Evolutionary conservation across 2,797 vertebrate genomes (phyloP).

Genomic region (Megaceryle alcyon): DNA sequence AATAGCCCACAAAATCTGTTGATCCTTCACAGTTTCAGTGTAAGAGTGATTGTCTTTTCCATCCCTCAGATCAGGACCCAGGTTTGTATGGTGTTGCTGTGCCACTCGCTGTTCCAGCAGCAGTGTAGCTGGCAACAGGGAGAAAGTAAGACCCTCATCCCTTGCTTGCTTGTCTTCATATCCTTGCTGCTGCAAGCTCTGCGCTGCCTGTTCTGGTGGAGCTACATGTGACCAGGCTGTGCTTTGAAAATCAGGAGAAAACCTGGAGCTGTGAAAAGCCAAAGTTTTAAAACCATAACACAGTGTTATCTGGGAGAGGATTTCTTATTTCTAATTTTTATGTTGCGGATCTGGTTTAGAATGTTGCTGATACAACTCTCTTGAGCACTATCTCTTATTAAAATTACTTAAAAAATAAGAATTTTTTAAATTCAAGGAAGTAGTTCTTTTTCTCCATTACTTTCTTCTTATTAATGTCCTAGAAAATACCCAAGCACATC

Average conservation of each 20-base stretch:
- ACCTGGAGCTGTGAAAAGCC: neutral
- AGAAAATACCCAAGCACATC: neutral
- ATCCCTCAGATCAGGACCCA: neutral
- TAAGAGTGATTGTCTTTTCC: neutral
- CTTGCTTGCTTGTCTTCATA: neutral
- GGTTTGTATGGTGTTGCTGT: accelerated
- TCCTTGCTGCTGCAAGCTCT: neutral
- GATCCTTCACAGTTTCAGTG: neutral
- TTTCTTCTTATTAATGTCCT: neutral
- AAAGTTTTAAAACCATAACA: neutral
- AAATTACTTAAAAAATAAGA: neutral
- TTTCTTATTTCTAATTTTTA: neutral
- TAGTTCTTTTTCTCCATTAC: neutral
- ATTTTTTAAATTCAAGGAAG: neutral
- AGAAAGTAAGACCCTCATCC: neutral
- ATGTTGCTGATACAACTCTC: neutral
- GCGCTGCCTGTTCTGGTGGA: neutral
- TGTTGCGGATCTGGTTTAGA: neutral
- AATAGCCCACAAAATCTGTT: neutral
- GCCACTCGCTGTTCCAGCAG: neutral
- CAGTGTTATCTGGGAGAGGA: neutral
- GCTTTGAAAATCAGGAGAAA: neutral
- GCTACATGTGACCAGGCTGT: neutral
- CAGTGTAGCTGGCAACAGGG: neutral
- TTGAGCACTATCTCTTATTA: neutral